Evolutionary conservation across 2,888 invertebrate genomes (phyloP).

Genomic region (Tortricodes alternella): DNA sequence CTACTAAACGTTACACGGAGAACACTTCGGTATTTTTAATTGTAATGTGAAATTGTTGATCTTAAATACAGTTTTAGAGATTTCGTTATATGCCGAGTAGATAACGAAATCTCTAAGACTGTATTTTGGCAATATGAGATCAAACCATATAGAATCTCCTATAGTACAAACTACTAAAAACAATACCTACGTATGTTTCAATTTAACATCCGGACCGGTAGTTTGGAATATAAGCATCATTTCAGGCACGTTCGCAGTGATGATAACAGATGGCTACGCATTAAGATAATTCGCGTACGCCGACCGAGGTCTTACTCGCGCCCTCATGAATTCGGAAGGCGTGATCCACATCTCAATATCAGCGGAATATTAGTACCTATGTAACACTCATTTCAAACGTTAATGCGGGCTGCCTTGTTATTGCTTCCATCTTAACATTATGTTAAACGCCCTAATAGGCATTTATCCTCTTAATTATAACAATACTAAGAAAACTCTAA

Average conservation of each 20-base stretch:
- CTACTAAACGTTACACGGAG: too few relatives aligned
- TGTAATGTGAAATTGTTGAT: too few relatives aligned
- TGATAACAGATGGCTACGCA: conserved; percentile 46
- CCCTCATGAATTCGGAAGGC: conserved; percentile 31
- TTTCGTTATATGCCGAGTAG: too few relatives aligned
- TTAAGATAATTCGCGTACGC: conserved; percentile 39
- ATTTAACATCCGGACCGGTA: conserved; percentile 18
- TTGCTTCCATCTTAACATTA: too few relatives aligned
- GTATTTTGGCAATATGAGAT: too few relatives aligned
- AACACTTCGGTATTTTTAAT: too few relatives aligned
- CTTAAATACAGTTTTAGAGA: too few relatives aligned
- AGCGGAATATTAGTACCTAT: conserved; percentile 3
- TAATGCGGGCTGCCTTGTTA: background rate
- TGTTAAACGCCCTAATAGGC: too few relatives aligned
- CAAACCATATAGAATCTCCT: background rate
- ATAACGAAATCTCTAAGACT: too few relatives aligned
- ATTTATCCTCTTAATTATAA: too few relatives aligned
- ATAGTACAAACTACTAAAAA: background rate
- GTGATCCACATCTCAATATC: conserved; percentile 33
- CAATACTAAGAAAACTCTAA: too few relatives aligned
- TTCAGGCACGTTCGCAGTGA: conserved; percentile 33
- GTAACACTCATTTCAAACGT: conserved; percentile 11
- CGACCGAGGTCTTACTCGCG: conserved; percentile 38
- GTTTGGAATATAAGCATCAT: conserved; percentile 27
- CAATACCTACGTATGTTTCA: conserved; percentile 11